Conservation (phyloP, 1,140 invertebrate species). For the Acromyrmex echinatior region DNA sequence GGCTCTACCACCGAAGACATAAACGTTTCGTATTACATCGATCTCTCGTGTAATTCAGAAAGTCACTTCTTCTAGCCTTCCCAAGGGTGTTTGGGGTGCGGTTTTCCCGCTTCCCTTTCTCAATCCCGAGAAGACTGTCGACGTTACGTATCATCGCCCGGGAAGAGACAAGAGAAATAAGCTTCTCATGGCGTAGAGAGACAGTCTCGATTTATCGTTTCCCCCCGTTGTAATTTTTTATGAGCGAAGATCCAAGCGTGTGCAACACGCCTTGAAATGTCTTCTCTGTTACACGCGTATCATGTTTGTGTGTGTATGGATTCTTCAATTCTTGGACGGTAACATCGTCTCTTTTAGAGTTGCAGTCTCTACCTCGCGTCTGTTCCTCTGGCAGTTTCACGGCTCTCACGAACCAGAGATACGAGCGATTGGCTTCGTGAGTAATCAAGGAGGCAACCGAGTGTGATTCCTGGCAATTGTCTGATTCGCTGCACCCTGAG, state of each 20-base stretch:
- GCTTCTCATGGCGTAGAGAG: constrained; percentile 42
- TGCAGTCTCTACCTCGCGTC: neutral
- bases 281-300: neutral
- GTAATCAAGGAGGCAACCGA: constrained; percentile 60
- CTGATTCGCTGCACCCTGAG: constrained; percentile 52
- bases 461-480: constrained; percentile 63
- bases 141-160: constrained; percentile 55
- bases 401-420: constrained; percentile 36
- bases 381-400: constrained; percentile 4
- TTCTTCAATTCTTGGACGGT: constrained; percentile 29
- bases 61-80: constrained; percentile 37
- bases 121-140: constrained; percentile 52
- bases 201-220: constrained; percentile 62
- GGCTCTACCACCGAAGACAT: constrained; percentile 11
- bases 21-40: constrained; percentile 65
- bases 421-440: constrained; percentile 62
- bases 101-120: constrained; percentile 14
- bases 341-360: constrained; percentile 15
- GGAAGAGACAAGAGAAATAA: constrained; percentile 50
- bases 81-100: constrained; percentile 13
- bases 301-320: neutral
- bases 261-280: constrained; percentile 8
- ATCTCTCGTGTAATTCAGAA: constrained; percentile 60
- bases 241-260: constrained; percentile 31
- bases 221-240: constrained; percentile 54